These are phyloP conservation scores for Glossophaga mutica DNA, from an alignment of 2,797 vertebrate genomes.

Conservation along the genomic window DNA sequence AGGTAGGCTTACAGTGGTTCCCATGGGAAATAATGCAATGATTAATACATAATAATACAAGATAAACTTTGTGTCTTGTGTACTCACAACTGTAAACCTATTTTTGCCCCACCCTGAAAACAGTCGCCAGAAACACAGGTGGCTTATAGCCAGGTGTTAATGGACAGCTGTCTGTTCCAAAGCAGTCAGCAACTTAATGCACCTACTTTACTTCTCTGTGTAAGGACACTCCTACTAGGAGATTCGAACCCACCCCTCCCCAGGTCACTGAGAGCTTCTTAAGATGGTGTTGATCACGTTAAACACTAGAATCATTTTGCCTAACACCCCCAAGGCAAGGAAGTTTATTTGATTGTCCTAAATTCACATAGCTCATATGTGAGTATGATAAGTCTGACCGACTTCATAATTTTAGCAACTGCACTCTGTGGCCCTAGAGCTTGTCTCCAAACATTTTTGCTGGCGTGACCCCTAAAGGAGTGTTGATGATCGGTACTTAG, in stretches of 20 bases:
- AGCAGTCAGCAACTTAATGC: background rate
- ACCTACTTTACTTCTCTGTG: background rate
- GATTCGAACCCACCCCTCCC: background rate
- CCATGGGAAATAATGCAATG: background rate
- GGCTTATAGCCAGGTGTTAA: background rate
- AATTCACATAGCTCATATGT: background rate
- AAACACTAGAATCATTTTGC: background rate
- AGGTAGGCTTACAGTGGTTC: background rate
- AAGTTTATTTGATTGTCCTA: background rate
- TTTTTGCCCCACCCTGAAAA: background rate
- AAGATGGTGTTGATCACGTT: background rate
- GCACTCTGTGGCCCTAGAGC: background rate
- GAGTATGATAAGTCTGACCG: background rate
- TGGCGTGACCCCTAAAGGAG: background rate
- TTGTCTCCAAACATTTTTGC: background rate
- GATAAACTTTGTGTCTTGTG: background rate
- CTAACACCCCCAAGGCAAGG: background rate
- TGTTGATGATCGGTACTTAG: background rate
- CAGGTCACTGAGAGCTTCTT: background rate
- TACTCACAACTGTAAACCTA: background rate
- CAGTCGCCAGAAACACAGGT: background rate
- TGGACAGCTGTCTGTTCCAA: background rate
- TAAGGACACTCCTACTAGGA: background rate
- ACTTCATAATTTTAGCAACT: background rate
- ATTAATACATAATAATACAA: background rate